Evolutionary conservation across 2,888 invertebrate genomes (phyloP), one percentile per base, ranked within the genome.

Genomic region (Tanypteryx hageni): DNA sequence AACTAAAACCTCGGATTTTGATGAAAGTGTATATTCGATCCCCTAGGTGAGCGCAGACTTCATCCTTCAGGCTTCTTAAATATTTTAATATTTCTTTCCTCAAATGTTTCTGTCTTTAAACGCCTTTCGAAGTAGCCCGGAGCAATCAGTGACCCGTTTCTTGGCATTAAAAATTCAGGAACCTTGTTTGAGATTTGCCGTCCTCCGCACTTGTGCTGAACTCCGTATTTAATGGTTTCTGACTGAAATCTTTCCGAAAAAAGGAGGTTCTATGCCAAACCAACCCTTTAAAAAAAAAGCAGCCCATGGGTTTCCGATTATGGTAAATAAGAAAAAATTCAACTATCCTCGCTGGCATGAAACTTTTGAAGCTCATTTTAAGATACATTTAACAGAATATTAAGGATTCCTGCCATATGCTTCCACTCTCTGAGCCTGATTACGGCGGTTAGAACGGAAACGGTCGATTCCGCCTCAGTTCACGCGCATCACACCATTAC

Each of bases 121-220:
- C 76, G 76, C 76, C 76, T 13, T 16, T 27, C 76, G 22, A 68
- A 18, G 22, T 68, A 11, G 22, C 13, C 27, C 27, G 76, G 16
- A 76, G 76, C 76, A 76, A 76, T 22, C 76, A 22, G 76, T 76
- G 76, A 76, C 76, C 76, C 76, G 76, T 27, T 76, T 76, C 76
- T 76, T 27, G 22, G 22, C 76, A 76, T 76, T 76, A 76, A 76
- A 76, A 22, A 76, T 76, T 22, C 76, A 76, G 27, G 27, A 22
- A 0, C 76, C 76, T n/a, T 9, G 27, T 76, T 76, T 76, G 27
- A 76, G 76, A 76, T 76, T 76, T 27, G 4, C 76, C 27, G 11
- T n/a, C 76, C 76, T 76, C 76, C 27, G 0, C 3, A 76, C 1
- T 44, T 44, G 44, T 44, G 11, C 16, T 27, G 76, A 13, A 22